Conservation (phyloP, 2,113 vertebrate genomes). For the Ailurus styani region DNA sequence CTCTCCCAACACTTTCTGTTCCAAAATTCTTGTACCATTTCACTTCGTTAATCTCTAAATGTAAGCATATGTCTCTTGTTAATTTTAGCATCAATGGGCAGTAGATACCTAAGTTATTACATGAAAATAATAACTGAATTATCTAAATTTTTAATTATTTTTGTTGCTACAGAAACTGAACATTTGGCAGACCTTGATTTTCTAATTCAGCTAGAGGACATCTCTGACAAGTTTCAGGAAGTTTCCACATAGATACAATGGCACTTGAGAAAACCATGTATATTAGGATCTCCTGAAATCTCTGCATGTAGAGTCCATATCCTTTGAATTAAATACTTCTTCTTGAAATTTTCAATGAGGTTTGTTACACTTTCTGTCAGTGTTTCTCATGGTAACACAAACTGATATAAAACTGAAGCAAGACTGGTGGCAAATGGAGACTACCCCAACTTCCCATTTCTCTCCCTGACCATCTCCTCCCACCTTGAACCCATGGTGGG, state of each 20-base stretch:
- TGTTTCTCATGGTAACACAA: not conserved
- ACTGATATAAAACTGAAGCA: not conserved
- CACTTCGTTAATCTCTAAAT: not conserved
- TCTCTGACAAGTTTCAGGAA: not conserved
- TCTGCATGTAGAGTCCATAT: not conserved
- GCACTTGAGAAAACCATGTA: not conserved
- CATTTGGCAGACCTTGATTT: not conserved
- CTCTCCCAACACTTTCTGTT: not conserved
- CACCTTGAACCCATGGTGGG: accelerated
- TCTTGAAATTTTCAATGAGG: not conserved
- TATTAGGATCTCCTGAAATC: not conserved
- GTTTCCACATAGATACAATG: not conserved
- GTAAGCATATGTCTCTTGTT: not conserved
- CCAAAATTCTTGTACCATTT: not conserved
- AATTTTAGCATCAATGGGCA: not conserved
- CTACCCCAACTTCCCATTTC: not conserved
- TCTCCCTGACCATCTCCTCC: not conserved
- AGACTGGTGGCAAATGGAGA: not conserved
- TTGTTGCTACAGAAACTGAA: not conserved
- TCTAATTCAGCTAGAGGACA: not conserved
- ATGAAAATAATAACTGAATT: not conserved
- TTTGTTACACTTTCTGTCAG: not conserved
- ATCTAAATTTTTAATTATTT: not conserved
- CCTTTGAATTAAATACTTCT: not conserved
- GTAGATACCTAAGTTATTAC: not conserved